Base-by-base conservation (phyloP, 2,888 invertebrate genomes). In the Nymphalis polychloros region DNA sequence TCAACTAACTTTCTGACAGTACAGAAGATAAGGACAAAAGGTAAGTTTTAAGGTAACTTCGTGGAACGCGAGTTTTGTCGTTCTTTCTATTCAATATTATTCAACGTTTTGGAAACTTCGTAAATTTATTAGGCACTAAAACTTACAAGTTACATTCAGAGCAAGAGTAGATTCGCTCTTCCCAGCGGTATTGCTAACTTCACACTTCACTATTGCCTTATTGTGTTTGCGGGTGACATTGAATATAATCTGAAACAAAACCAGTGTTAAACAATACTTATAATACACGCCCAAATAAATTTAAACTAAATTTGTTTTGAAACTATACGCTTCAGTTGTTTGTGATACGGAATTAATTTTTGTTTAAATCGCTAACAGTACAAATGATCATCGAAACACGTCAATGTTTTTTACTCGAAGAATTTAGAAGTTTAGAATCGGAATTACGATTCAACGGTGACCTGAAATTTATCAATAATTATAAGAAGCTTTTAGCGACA, bases 111-210 rank as follows among this genome's bases (percentile, higher is more conserved):
- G 35, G n/a, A 31, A 64, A 41, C n/a, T 16, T 41, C n/a, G 20
- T 61, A 17, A 48, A 55, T 35, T 31, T 27, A 52, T 52, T 59
- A 41, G 41, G 35, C 17, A 67, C 23, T 61, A 17, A 48, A 57
- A 95, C 98, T 96, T 93, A 98, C 98, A 98, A 81, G 97, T 96
- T 67, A 99, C 96, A 82, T 97, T 96, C 76, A 99, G 89, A 0
- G 96, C 96, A 81, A 97, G 95, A 67, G 96, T 96, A 74, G 96
- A 96, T 81, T 96, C 96, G 79, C 96, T 96, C 78, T 96, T 97
- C 4, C 98, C 98, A 20, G 98, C 97, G 0, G 95, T 94, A 85
- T 99, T 99, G 82, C 95, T 95, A 23, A 98, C 98, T 90, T 98
- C 97, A 83, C 98, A 99, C 80, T 96, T 97, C 70, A 98, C 96